These are phyloP conservation scores for Papilio aristodemus DNA, from an alignment of 1,140 invertebrate genomes.

Conservation along the genomic window DNA sequence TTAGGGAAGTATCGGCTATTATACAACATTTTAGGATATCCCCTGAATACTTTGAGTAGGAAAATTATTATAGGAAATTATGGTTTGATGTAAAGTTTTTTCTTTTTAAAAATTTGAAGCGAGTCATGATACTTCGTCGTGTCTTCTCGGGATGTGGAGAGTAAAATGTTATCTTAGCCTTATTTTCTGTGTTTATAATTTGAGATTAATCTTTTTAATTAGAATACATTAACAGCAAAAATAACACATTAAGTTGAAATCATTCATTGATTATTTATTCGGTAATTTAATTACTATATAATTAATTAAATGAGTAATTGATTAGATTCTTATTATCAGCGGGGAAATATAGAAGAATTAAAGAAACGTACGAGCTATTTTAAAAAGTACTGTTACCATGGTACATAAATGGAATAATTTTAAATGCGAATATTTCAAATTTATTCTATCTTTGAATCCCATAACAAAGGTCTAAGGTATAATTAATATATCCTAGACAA, in stretches of 20 bases:
- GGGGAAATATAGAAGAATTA: too few species aligned
- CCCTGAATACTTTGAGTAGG: slow-evolving; percentile 34
- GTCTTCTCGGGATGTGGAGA: neutral
- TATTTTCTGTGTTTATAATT: neutral
- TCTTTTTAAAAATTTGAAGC: neutral
- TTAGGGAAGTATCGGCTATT: slow-evolving; percentile 43
- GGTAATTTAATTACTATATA: too few species aligned
- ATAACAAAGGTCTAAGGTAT: slow-evolving; percentile 15
- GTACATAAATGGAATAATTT: neutral
- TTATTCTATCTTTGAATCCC: neutral
- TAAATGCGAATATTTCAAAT: neutral
- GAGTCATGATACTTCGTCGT: neutral
- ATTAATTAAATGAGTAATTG: too few species aligned
- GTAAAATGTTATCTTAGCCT: neutral
- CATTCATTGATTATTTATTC: too few species aligned
- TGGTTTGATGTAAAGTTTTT: slow-evolving; percentile 3
- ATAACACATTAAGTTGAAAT: too few species aligned
- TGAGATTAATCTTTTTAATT: neutral
- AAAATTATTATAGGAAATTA: slow-evolving; percentile 31
- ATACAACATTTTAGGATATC: slow-evolving; percentile 52
- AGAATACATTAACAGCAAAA: neutral
- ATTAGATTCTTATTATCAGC: too few species aligned
- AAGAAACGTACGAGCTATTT: too few species aligned
- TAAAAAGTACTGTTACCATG: too few species aligned
- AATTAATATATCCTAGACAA: slow-evolving; percentile 41